Percentiles rank a stretch among this genome's conserved stretches.
These are phyloP conservation scores for Diadromus collaris DNA, from an alignment of 2,888 invertebrate genomes.

Conservation along the genomic window DNA sequence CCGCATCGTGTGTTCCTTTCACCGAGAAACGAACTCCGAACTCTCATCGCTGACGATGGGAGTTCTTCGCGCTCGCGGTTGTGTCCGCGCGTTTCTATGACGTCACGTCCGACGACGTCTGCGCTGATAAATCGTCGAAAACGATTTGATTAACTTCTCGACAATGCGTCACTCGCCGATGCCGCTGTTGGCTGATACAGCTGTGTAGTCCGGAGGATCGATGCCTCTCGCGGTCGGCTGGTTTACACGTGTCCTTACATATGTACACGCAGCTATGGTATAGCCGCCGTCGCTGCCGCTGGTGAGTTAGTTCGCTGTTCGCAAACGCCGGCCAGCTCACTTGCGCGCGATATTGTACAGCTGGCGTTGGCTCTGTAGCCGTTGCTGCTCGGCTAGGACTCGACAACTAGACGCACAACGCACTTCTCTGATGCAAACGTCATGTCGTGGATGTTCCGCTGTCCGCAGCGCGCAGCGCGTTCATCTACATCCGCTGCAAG, in stretches of 20 bases:
- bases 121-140: constrained; percentile 71
- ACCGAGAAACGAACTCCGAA: constrained; percentile 10
- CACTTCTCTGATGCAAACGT: constrained; percentile 15
- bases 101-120: constrained; percentile 27
- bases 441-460: constrained; percentile 30
- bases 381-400: constrained; percentile 16
- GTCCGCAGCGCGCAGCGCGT: constrained; percentile 16
- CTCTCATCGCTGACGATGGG: background rate
- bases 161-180: constrained; percentile 67
- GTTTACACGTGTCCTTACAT: constrained; percentile 69
- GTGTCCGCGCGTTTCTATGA: background rate
- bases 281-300: constrained; percentile 46
- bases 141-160: constrained; percentile 74
- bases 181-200: constrained; percentile 44
- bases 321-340: constrained; percentile 42
- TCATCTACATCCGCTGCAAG: constrained; percentile 27
- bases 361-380: constrained; percentile 25
- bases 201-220: constrained; percentile 57
- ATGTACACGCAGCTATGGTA: constrained; percentile 57
- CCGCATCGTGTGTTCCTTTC: background rate
- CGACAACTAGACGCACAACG: constrained; percentile 31
- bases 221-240: constrained; percentile 65
- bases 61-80: background rate
- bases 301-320: constrained; percentile 33
- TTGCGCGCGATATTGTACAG: constrained; percentile 16